A percentile compares a stretch with the other conserved stretches of the same genome.
These are phyloP conservation scores for Ptychoptera contaminata DNA, from an alignment of 2,888 invertebrate species.

Conservation along the genomic window DNA sequence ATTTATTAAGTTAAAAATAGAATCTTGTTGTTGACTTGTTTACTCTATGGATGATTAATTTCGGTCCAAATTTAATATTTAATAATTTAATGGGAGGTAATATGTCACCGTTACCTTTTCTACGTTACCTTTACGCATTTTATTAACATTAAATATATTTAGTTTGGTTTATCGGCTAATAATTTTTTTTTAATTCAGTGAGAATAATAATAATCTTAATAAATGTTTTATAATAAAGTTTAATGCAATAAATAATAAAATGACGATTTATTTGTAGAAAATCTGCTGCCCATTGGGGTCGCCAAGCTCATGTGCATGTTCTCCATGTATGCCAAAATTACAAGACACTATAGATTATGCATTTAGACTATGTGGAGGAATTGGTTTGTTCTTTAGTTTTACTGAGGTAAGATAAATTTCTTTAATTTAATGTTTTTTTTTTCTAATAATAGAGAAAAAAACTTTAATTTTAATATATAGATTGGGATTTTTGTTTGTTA, in stretches of 20 bases:
- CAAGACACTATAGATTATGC: constrained; percentile 70
- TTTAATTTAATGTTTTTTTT: neutral
- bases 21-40: too few relatives aligned
- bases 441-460: neutral
- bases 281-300: constrained; percentile 35
- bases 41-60: too few relatives aligned
- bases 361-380: constrained; percentile 79
- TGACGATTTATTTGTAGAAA: constrained; percentile 36
- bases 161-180: too few relatives aligned
- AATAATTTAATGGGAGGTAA: too few relatives aligned
- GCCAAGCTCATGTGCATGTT: constrained; percentile 41
- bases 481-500: too few relatives aligned
- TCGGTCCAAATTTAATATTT: too few relatives aligned
- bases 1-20: too few relatives aligned
- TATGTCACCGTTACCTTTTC: too few relatives aligned
- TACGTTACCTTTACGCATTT: too few relatives aligned
- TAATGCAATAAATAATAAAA: neutral
- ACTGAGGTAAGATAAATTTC: constrained; percentile 60
- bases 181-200: too few relatives aligned
- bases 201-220: neutral
- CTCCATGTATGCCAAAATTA: constrained; percentile 55
- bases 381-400: constrained; percentile 92
- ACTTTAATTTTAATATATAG: neutral
- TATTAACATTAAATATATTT: too few relatives aligned
- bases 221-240: too few relatives aligned